These are phyloP conservation scores for Scolopax rusticola DNA, from an alignment of 2,797 vertebrate genomes.

Conservation along the genomic window DNA sequence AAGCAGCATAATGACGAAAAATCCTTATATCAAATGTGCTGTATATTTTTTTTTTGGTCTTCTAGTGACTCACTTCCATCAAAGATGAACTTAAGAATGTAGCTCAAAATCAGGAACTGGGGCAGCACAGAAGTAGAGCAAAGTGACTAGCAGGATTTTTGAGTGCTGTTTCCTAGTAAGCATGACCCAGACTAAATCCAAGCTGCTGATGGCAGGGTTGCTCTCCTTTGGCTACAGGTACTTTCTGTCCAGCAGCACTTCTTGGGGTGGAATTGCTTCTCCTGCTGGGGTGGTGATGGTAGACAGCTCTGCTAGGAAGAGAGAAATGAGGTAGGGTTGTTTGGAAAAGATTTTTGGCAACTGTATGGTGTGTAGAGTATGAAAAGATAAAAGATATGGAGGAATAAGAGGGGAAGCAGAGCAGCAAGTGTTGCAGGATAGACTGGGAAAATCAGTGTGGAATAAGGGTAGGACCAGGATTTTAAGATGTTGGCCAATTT, in stretches of 20 bases:
- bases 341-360: neutral
- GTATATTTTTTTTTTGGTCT: neutral
- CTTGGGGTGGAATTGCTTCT: neutral
- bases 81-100: neutral
- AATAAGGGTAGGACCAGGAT: neutral
- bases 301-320: neutral
- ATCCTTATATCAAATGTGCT: neutral
- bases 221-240: neutral
- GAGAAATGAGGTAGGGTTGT: neutral
- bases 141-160: neutral
- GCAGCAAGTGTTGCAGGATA: neutral
- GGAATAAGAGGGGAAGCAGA: neutral
- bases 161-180: neutral
- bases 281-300: fast-evolving
- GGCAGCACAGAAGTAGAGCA: neutral
- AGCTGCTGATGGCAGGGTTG: neutral
- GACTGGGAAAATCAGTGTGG: neutral
- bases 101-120: neutral
- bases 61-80: neutral
- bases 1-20: neutral
- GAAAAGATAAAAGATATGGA: neutral
- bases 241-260: neutral
- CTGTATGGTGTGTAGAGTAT: neutral
- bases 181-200: neutral
- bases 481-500: neutral